phyloP scores from a whole-genome alignment of 2,113 vertebrate genomes.

The Apodemus speciosus region DNA sequence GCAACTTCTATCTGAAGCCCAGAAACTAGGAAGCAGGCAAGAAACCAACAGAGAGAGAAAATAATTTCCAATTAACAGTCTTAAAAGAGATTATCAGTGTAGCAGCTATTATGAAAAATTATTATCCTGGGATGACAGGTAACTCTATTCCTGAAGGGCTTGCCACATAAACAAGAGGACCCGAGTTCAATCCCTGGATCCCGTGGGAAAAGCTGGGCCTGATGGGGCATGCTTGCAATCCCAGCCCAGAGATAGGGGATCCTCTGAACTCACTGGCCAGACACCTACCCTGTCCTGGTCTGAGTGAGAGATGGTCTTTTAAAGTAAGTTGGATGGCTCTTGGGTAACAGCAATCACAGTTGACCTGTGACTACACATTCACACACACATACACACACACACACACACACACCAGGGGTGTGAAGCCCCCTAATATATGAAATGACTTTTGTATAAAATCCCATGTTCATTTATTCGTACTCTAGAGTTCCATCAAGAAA shows the following conservation, averaged over 20 bases:
- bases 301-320: background rate
- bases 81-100: background rate
- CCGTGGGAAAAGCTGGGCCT: too few species aligned
- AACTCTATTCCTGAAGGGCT: background rate
- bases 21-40: background rate
- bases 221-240: background rate
- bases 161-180: background rate
- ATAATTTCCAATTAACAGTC: background rate
- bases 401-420: background rate
- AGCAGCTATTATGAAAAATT: background rate
- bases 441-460: fast-evolving
- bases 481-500: background rate
- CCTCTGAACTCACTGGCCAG: background rate
- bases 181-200: background rate
- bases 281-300: background rate
- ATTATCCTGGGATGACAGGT: background rate
- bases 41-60: background rate
- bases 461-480: background rate
- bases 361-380: background rate
- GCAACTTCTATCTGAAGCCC: background rate
- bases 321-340: background rate
- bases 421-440: background rate
- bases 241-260: background rate
- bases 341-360: background rate
- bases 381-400: background rate